Conservation (phyloP, 2,797 vertebrate genomes). For the Anguilla megastoma region DNA sequence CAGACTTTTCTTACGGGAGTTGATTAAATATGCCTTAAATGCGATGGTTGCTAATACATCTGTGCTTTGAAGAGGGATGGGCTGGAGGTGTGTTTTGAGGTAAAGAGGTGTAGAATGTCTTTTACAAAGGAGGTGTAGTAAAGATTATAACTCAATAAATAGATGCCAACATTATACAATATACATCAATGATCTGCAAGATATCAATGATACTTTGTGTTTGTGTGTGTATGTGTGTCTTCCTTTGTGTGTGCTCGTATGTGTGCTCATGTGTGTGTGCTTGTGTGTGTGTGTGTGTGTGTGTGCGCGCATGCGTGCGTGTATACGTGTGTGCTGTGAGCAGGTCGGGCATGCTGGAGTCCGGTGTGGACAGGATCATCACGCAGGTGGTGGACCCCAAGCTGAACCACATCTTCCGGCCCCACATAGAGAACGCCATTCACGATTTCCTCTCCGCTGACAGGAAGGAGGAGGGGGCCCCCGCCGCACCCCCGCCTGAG, state of each 20-base stretch:
- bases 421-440: constrained; percentile 94
- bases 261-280: not conserved
- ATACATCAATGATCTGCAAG: not conserved
- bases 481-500: constrained; percentile 68
- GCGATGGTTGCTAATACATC: not conserved
- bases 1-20: not conserved
- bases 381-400: constrained; percentile 98
- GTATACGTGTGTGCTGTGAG: constrained; percentile 51
- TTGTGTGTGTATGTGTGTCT: not conserved
- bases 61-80: too few species aligned
- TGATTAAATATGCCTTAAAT: not conserved
- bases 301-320: not conserved
- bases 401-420: constrained; percentile 96
- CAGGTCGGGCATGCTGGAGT: constrained; percentile 97
- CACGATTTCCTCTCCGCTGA: constrained; percentile 91
- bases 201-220: not conserved
- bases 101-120: not conserved
- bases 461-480: constrained; percentile 79
- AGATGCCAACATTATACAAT: too few species aligned
- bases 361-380: constrained; percentile 97
- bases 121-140: not conserved
- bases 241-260: too few species aligned
- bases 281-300: not conserved
- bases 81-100: not conserved
- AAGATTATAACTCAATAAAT: not conserved